These are phyloP conservation scores for Neolamprologus sp. DNA, from an alignment of 2,113 vertebrate genomes.

Conservation along the genomic window DNA sequence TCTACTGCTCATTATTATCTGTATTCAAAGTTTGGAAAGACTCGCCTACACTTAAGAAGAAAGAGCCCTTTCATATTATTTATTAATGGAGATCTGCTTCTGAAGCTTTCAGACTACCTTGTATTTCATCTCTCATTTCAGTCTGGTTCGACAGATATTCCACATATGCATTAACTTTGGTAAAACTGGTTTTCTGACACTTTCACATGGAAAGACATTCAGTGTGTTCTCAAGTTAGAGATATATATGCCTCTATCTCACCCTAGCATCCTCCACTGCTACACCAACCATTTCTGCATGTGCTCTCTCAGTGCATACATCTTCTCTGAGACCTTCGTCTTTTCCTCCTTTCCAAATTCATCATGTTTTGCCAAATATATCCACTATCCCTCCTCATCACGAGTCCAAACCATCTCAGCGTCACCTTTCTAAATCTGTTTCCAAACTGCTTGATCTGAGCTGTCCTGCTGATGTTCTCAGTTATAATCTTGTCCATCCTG, in stretches of 20 bases:
- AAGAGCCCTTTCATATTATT: background rate
- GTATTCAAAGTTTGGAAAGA: background rate
- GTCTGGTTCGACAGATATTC: background rate
- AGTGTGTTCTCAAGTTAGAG: fast-evolving
- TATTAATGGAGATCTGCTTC: background rate
- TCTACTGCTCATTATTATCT: background rate
- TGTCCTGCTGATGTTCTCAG: fast-evolving
- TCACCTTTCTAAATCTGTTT: background rate
- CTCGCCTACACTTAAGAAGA: background rate
- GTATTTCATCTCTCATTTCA: background rate
- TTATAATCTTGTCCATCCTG: background rate
- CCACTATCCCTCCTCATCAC: fast-evolving
- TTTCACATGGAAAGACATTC: background rate
- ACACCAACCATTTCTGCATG: fast-evolving
- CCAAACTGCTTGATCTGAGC: background rate
- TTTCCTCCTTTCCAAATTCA: background rate
- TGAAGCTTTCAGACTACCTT: background rate
- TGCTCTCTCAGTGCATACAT: fast-evolving
- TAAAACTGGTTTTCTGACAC: background rate
- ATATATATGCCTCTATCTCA: background rate
- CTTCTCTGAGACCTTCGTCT: background rate
- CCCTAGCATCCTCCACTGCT: fast-evolving
- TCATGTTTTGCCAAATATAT: background rate
- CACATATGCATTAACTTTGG: background rate
- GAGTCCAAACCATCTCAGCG: background rate